These are phyloP conservation scores for Minunthozetes semirufus DNA, from an alignment of 2,888 invertebrate genomes.

Conservation along the genomic window DNA sequence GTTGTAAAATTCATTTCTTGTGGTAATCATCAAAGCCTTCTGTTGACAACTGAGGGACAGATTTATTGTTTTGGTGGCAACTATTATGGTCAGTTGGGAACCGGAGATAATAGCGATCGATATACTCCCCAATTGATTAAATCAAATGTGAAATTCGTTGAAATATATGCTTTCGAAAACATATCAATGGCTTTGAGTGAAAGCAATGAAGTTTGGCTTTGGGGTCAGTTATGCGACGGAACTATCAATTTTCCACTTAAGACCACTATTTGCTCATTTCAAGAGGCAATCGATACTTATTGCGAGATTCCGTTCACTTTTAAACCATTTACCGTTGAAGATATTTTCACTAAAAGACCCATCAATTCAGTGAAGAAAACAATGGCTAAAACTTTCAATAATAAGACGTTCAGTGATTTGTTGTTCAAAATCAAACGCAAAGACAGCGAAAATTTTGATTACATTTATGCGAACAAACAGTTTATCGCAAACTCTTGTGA, in stretches of 20 bases:
- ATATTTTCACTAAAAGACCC: not conserved
- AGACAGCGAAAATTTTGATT: not conserved
- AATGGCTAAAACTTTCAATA: not conserved
- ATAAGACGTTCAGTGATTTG: not conserved
- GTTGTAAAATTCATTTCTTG: not conserved
- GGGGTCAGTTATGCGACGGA: no score
- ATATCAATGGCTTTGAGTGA: no score
- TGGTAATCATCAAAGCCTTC: not conserved
- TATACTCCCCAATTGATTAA: no score
- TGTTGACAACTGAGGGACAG: not conserved
- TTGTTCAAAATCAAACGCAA: not conserved
- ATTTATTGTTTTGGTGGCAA: conserved; percentile 18
- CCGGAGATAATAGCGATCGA: no score
- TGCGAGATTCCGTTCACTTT: not conserved
- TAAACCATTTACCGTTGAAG: not conserved
- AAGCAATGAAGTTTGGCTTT: no score
- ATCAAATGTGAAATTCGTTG: no score
- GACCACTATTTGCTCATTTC: conserved; percentile 15
- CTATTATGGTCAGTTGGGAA: not conserved
- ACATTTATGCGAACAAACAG: not conserved
- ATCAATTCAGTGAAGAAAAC: not conserved
- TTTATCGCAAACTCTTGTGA: not conserved
- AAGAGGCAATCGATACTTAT: conserved; percentile 10
- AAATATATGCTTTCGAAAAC: no score
- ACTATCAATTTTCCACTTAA: no score